Percentiles rank a stretch among this genome's conserved stretches.
These are phyloP conservation scores for Tipula vernalis DNA, from an alignment of 2,888 invertebrate genomes.

Conservation along the genomic window DNA sequence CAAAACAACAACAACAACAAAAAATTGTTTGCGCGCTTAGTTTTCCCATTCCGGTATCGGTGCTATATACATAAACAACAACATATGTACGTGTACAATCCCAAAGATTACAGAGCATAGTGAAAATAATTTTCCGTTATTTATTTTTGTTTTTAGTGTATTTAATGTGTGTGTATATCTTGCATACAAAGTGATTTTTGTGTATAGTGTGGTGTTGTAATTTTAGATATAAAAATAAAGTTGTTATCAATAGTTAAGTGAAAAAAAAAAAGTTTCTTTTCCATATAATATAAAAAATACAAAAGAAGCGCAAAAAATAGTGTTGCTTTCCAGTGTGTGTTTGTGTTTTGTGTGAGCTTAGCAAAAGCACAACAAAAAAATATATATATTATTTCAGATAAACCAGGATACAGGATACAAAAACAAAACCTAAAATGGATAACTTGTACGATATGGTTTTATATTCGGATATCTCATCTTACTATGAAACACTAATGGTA, in stretches of 20 bases:
- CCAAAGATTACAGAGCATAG: background rate
- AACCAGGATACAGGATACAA: background rate
- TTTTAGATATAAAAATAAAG: background rate
- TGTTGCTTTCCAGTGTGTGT: background rate
- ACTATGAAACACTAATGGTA: slow-evolving; percentile 47
- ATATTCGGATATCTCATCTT: slow-evolving; percentile 48
- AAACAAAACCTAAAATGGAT: slow-evolving; percentile 13
- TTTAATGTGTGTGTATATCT: background rate
- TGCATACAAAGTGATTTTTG: background rate
- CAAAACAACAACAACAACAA: background rate
- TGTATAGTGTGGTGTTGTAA: background rate
- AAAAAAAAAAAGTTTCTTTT: background rate
- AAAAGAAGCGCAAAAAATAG: background rate
- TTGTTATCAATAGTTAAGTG: background rate
- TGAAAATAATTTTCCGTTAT: background rate
- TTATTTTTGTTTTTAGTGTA: background rate
- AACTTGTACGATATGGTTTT: slow-evolving; percentile 44
- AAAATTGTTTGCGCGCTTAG: background rate
- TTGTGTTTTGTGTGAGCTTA: background rate
- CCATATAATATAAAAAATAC: background rate
- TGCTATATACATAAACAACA: background rate
- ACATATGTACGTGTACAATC: too few species aligned
- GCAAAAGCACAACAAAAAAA: background rate
- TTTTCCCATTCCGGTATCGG: background rate
- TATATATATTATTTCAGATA: background rate